Conservation (phyloP, 2,888 invertebrate species). For the Congeria kusceri region DNA sequence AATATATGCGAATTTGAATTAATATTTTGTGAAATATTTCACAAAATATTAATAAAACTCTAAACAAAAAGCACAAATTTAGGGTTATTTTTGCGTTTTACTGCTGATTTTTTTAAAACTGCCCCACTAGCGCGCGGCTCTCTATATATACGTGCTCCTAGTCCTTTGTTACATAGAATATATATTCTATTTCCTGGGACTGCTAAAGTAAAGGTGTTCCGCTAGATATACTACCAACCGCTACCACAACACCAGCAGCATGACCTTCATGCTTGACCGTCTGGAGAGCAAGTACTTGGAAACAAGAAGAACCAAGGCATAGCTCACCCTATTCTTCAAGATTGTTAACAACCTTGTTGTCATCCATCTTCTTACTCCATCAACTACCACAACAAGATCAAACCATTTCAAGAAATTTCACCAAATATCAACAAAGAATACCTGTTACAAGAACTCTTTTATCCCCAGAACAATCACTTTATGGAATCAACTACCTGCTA, state of each 20-base stretch:
- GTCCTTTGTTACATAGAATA: no score
- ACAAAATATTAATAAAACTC: no score
- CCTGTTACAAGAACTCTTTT: not conserved
- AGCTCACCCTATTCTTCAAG: constrained; percentile 17
- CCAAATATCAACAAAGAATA: not conserved
- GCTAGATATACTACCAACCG: not conserved
- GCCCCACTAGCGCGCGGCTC: no score
- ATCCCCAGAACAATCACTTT: not conserved
- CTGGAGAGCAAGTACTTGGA: no score
- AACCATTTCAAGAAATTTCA: constrained; percentile 1
- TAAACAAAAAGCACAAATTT: no score
- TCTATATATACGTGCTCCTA: no score
- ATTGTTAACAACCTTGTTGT: constrained; percentile 21
- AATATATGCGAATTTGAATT: no score
- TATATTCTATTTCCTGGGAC: no score
- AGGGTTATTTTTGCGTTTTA: no score
- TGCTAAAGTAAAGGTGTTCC: no score
- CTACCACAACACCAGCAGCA: constrained; percentile 27
- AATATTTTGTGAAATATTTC: no score
- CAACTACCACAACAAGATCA: not conserved
- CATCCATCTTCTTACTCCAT: constrained; percentile 3
- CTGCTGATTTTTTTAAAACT: no score
- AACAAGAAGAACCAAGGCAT: constrained; percentile 12
- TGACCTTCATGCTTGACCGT: constrained; percentile 14
- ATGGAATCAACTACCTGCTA: constrained; percentile 1